Evolutionary conservation across 2,797 vertebrate species (phyloP), one percentile per base, ranked within the genome.

Genomic region (Anguilla marmorata): DNA sequence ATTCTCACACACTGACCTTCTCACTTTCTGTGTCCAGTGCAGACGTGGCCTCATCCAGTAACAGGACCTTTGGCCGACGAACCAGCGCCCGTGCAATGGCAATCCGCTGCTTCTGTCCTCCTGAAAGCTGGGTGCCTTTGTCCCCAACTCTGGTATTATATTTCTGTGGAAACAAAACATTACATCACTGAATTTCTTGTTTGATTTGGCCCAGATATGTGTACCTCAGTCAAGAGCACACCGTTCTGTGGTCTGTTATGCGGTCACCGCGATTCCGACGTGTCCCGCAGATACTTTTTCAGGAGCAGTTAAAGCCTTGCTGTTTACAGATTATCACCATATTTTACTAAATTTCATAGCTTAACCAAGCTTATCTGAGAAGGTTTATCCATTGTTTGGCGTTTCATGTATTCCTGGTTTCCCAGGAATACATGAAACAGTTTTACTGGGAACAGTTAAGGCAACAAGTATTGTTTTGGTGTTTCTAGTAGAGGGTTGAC

Each of bases 31-130:
- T 91, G 86, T 92, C 93, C 54, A 93, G 89, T 5, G 89, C 91
- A 14, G 92, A 92, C 2, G 93, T 93, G 60, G 92, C 93, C 86
- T 93, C 92, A 83, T 94, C 93, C 86, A 94, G 89, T 30, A 94
- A 87, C 30, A 93, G 86, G n/a, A 93, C 80, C 87, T 91, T 94
- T 37, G 92, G 93, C 7, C 86, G 87, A 7, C 91, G 89, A 41
- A 94, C 88, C 88, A 93, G 89, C n/a, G 93, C 92, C 63, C 93
- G 91, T 82, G 92, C 92, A 7, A 92, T 92, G 45, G 92, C 91
- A 86, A 93, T 92, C 86, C 92, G 92, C 86, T 93, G 92, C 88
- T 92, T 93, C 88, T 93, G 92, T 48, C 92, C 93, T 50, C 90
- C 93, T 58, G 92, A 93, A 86, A 93, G 8, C 89, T 93, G 92